A percentile compares a stretch with the other conserved stretches of the same genome.
Conservation (phyloP, 1,140 invertebrate genomes). For the Pseudobourletiella spinata region DNA sequence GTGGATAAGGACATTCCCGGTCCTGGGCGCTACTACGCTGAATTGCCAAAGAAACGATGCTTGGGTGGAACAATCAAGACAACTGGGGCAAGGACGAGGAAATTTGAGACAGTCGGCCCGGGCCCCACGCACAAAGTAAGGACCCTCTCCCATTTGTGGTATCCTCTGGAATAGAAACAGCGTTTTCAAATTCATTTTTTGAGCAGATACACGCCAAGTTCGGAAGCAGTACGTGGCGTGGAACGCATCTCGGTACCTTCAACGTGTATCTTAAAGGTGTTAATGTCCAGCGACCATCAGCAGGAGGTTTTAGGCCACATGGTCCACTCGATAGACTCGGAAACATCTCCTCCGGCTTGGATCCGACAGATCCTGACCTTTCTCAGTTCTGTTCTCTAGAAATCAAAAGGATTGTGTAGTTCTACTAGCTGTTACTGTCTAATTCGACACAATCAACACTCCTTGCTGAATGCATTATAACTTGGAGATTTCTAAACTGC, state of each 20-base stretch:
- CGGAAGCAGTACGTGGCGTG: constrained; percentile 25
- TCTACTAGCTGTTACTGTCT: not conserved
- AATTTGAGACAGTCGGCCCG: not conserved
- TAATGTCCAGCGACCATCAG: constrained; percentile 10
- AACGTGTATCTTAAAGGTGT: constrained; percentile 24
- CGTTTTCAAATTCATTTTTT: too few species aligned
- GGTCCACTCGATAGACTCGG: constrained; percentile 11
- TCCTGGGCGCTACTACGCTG: constrained; percentile 13
- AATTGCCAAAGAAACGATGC: not conserved
- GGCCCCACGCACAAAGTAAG: constrained; percentile 23
- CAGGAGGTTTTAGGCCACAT: constrained; percentile 23
- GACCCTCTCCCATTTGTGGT: too few species aligned
- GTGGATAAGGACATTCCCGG: constrained; percentile 21
- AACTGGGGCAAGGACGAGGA: not conserved
- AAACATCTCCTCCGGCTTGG: constrained; percentile 7
- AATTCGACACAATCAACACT: not conserved
- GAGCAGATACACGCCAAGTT: constrained; percentile 23
- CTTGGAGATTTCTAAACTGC: not conserved
- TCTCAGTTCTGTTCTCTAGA: not conserved
- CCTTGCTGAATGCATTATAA: not conserved
- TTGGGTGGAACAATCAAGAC: constrained; percentile 1
- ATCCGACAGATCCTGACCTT: constrained; percentile 11
- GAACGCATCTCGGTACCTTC: constrained; percentile 25
- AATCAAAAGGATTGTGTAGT: not conserved
- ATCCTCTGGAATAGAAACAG: too few species aligned